These are phyloP conservation scores for Tamias sibiricus DNA, from an alignment of 2,113 vertebrate species.

Conservation along the genomic window DNA sequence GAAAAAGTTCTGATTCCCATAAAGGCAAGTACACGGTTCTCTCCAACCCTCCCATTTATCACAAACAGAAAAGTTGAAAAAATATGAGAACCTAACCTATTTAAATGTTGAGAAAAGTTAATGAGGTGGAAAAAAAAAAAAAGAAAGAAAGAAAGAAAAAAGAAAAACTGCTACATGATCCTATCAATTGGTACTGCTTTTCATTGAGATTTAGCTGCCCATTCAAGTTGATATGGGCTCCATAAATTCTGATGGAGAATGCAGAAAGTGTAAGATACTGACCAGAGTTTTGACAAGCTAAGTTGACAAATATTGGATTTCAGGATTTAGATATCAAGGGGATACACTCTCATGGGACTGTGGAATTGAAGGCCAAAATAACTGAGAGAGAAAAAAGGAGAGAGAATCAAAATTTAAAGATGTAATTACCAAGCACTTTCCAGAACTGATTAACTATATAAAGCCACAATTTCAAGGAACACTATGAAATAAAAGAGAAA, in stretches of 20 bases:
- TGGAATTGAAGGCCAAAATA: background rate
- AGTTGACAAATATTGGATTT: background rate
- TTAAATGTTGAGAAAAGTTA: background rate
- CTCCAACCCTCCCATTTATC: background rate
- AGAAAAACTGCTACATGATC: background rate
- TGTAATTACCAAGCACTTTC: background rate
- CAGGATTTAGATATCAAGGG: background rate
- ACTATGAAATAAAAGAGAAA: background rate
- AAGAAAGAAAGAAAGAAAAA: background rate
- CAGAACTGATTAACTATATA: background rate
- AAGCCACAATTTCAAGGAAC: background rate
- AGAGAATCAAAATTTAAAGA: conserved; percentile 13
- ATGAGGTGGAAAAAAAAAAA: background rate
- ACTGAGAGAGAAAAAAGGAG: background rate
- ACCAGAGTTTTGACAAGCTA: background rate
- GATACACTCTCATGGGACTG: background rate
- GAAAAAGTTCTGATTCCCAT: background rate
- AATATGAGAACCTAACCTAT: background rate
- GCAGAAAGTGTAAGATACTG: background rate
- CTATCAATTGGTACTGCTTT: background rate
- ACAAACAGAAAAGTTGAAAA: background rate
- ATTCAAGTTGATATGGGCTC: background rate
- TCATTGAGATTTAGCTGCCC: background rate
- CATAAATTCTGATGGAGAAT: background rate
- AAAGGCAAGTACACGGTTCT: background rate